Conservation (phyloP, 2,797 vertebrate species). For the Erpetoichthys calabaricus region DNA sequence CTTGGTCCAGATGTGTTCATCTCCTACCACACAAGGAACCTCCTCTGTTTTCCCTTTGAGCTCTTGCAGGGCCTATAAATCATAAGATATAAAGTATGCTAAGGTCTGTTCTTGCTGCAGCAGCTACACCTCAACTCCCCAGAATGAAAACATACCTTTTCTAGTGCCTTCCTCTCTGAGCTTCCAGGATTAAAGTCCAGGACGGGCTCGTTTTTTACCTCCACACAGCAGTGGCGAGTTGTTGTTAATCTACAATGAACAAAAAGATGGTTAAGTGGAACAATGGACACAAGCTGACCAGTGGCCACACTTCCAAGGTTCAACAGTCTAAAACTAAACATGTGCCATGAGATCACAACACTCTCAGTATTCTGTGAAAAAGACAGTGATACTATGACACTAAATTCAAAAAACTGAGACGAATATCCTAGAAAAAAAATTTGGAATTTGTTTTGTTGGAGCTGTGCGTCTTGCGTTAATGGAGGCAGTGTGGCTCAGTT, state of each 20-base stretch:
- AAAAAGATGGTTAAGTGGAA: background rate
- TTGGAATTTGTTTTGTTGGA: too few relatives aligned
- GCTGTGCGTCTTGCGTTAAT: too few relatives aligned
- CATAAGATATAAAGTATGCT: background rate
- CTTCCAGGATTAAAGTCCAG: slow-evolving; percentile 64
- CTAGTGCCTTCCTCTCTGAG: slow-evolving; percentile 55
- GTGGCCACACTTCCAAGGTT: too few relatives aligned
- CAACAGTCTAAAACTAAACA: too few relatives aligned
- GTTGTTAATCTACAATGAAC: slow-evolving; percentile 50
- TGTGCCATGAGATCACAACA: too few relatives aligned
- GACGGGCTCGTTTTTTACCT: slow-evolving; percentile 78
- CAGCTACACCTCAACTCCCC: too few relatives aligned
- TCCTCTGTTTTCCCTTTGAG: slow-evolving; percentile 66
- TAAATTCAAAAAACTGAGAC: too few relatives aligned
- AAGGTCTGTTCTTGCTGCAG: too few relatives aligned
- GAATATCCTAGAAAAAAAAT: too few relatives aligned
- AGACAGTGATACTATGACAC: too few relatives aligned
- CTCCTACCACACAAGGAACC: slow-evolving; percentile 79
- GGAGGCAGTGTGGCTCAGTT: too few relatives aligned
- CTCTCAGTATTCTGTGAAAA: too few relatives aligned
- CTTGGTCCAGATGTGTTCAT: slow-evolving; percentile 77
- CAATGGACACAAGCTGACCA: background rate
- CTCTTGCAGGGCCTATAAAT: slow-evolving; percentile 49
- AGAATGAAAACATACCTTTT: slow-evolving; percentile 46
- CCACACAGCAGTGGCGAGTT: slow-evolving; percentile 28